Evolutionary conservation across 2,113 vertebrate genomes (phyloP).

Genomic region (Pan troglodytes): DNA sequence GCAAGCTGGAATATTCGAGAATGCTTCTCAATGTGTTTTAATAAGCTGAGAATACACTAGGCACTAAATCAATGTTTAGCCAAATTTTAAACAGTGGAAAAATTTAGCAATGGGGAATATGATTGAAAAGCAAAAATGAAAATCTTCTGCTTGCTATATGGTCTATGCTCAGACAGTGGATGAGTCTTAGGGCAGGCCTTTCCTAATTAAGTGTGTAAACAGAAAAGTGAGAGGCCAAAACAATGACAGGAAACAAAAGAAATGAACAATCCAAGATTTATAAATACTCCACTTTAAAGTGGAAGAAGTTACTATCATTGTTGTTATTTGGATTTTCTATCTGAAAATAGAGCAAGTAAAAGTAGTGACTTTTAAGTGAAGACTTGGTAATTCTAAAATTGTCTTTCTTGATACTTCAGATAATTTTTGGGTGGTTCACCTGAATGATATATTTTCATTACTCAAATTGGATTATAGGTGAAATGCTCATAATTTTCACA

Average conservation of each 20-base stretch:
- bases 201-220: not conserved
- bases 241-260: not conserved
- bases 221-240: not conserved
- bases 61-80: not conserved
- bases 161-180: not conserved
- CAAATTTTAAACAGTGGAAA: not conserved
- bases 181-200: not conserved
- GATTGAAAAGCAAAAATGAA: not conserved
- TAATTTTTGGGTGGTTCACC: not conserved
- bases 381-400: not conserved
- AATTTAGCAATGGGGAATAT: not conserved
- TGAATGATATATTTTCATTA: not conserved
- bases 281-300: not conserved
- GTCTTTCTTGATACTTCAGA: not conserved
- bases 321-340: not conserved
- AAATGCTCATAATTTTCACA: not conserved
- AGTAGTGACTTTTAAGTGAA: not conserved
- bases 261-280: not conserved
- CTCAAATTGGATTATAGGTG: not conserved
- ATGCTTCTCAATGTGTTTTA: not conserved
- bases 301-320: not conserved
- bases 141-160: not conserved
- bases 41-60: not conserved
- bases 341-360: not conserved
- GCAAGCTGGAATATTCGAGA: not conserved